These are phyloP conservation scores for Opisthograptis luteolata DNA, from an alignment of 2,888 invertebrate genomes.

Conservation along the genomic window DNA sequence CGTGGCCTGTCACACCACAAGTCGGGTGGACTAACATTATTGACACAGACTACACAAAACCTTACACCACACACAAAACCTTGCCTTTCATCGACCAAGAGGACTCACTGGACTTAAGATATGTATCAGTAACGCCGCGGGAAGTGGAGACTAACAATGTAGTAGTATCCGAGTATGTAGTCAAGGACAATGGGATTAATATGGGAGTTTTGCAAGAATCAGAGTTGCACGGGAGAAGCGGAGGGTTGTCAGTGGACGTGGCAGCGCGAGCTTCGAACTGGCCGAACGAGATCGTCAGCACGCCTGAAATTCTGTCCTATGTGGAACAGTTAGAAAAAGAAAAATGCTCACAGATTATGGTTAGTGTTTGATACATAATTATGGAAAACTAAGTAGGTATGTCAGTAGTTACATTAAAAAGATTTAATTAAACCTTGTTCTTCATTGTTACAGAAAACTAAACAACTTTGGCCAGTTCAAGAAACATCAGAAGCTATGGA, in stretches of 20 bases:
- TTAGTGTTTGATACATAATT: constrained; percentile 43
- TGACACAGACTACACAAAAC: constrained; percentile 56
- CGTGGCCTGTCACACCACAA: constrained; percentile 54
- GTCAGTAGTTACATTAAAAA: too few relatives aligned
- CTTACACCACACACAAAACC: constrained; percentile 58
- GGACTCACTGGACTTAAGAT: constrained; percentile 69
- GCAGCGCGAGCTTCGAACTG: constrained; percentile 52
- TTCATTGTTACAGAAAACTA: constrained; percentile 52
- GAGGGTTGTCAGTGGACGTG: constrained; percentile 63
- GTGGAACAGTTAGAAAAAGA: constrained; percentile 78
- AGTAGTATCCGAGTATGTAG: constrained; percentile 61
- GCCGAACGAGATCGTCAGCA: constrained; percentile 65
- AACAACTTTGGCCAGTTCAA: constrained; percentile 47
- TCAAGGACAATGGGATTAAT: constrained; percentile 46
- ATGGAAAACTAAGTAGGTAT: not conserved
- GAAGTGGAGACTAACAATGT: constrained; percentile 69
- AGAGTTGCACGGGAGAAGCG: constrained; percentile 39
- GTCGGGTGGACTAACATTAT: constrained; percentile 54
- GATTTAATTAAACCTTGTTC: not conserved
- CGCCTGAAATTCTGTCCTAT: constrained; percentile 74
- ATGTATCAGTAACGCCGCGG: constrained; percentile 65
- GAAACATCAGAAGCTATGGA: constrained; percentile 40
- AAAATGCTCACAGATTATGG: constrained; percentile 56
- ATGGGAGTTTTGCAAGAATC: constrained; percentile 37
- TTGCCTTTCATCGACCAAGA: constrained; percentile 73